Evolutionary conservation across 2,888 invertebrate species (phyloP).

Genomic region (Chymomyza caudatula): DNA sequence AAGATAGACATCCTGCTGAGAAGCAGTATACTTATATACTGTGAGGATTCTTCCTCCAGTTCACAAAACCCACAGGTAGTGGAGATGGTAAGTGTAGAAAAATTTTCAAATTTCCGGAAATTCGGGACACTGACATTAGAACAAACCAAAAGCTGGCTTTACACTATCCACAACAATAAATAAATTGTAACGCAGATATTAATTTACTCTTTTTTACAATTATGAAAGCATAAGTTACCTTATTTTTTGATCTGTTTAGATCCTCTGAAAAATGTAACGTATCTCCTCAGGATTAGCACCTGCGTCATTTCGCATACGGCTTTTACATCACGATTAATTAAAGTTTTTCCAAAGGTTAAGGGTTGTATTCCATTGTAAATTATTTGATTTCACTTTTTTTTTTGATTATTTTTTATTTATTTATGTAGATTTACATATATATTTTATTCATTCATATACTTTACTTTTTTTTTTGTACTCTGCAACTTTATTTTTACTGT

Average conservation of each 20-base stretch:
- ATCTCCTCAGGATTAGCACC: not conserved
- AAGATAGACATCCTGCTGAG: no score
- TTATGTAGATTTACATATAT: not conserved
- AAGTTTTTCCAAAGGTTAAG: not conserved
- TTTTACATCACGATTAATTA: not conserved
- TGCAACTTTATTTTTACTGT: constrained; percentile 14
- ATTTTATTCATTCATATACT: no score
- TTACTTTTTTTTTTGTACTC: constrained; percentile 52
- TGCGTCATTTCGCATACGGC: not conserved
- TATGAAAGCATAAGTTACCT: not conserved
- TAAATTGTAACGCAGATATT: no score
- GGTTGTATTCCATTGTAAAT: constrained; percentile 6
- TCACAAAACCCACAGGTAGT: no score
- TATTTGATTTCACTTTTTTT: constrained; percentile 10
- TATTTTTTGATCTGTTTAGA: not conserved
- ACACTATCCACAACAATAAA: no score
- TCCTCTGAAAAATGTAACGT: not conserved
- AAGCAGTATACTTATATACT: no score
- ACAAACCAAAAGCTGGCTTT: no score
- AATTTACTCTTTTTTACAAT: not conserved
- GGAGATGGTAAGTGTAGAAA: no score
- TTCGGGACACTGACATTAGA: no score
- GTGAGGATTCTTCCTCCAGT: no score
- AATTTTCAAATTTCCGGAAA: no score
- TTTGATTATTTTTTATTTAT: not conserved